These are phyloP conservation scores for Achatina immaculata DNA, from an alignment of 1,140 invertebrate genomes.

Conservation along the genomic window DNA sequence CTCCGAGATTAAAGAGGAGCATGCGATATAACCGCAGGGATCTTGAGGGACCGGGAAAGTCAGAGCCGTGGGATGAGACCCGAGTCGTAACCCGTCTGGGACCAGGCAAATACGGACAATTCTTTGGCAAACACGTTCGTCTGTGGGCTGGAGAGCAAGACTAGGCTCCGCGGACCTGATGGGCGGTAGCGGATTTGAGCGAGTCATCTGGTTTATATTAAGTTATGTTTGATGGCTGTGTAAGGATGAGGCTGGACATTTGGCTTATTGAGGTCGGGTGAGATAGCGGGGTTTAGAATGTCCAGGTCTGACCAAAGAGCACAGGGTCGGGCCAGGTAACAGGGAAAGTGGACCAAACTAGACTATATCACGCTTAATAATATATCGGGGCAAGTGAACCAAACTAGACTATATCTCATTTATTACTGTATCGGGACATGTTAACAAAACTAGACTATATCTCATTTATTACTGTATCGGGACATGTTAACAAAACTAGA, in stretches of 20 bases:
- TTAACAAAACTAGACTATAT: too few species aligned
- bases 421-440: too few species aligned
- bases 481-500: too few species aligned
- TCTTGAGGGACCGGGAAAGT: neutral
- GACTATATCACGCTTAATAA: too few species aligned
- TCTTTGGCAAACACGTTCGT: conserved; percentile 17
- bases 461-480: too few species aligned
- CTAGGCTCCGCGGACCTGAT: neutral
- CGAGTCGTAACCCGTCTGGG: neutral
- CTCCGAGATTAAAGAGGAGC: neutral
- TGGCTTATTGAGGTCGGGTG: conserved; percentile 8
- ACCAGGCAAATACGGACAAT: conserved; percentile 10
- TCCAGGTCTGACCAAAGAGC: neutral
- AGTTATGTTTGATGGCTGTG: neutral
- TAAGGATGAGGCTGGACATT: neutral
- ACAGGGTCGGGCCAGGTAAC: neutral
- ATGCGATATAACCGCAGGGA: neutral
- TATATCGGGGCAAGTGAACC: too few species aligned
- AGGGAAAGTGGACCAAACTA: too few species aligned
- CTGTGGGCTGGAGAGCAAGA: neutral
- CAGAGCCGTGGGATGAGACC: neutral
- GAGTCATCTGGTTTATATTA: conserved; percentile 13
- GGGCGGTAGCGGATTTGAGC: conserved; percentile 3
- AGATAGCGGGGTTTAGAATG: neutral
- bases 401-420: too few species aligned